Evolutionary conservation across 2,888 invertebrate species (phyloP).

Genomic region (Agriotes lineatus): DNA sequence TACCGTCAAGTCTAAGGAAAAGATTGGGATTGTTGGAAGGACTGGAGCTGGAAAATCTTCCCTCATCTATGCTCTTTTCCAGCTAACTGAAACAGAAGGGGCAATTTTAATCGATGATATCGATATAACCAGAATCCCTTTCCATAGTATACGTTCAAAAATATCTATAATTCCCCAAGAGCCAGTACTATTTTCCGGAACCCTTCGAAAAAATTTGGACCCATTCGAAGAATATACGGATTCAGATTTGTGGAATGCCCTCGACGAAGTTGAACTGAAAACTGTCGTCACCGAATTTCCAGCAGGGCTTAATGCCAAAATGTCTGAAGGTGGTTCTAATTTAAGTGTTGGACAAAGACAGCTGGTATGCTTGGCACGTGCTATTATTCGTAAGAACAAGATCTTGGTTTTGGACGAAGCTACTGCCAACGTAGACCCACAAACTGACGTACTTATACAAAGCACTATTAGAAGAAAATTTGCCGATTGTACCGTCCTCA

Average conservation of each 20-base stretch:
- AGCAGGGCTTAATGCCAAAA: conserved; percentile 70
- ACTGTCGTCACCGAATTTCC: conserved; percentile 68
- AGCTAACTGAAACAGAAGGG: conserved; percentile 69
- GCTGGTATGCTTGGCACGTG: conserved; percentile 76
- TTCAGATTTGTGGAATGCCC: conserved; percentile 82
- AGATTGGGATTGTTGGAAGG: conserved; percentile 84
- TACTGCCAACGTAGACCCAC: conserved; percentile 82
- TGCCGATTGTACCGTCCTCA: conserved; percentile 67
- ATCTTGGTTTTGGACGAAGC: conserved; percentile 71
- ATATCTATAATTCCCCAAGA: conserved; percentile 71
- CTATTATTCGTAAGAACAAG: conserved; percentile 63
- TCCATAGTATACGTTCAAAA: conserved; percentile 62
- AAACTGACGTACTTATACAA: conserved; percentile 82
- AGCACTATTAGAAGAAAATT: conserved; percentile 68
- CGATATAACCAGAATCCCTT: conserved; percentile 64
- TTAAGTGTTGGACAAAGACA: conserved; percentile 69
- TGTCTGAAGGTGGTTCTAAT: conserved; percentile 73
- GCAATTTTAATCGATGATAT: conserved; percentile 70
- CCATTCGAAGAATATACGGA: conserved; percentile 87
- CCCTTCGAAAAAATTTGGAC: conserved; percentile 89
- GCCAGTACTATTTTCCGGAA: conserved; percentile 87
- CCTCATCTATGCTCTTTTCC: conserved; percentile 74
- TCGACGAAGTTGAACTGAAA: conserved; percentile 87
- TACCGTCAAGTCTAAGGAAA: conserved; percentile 75
- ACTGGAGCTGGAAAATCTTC: conserved; percentile 83